phyloP scores from a whole-genome alignment of 2,797 vertebrate species.

The Petrocephalus schoutedeni region DNA sequence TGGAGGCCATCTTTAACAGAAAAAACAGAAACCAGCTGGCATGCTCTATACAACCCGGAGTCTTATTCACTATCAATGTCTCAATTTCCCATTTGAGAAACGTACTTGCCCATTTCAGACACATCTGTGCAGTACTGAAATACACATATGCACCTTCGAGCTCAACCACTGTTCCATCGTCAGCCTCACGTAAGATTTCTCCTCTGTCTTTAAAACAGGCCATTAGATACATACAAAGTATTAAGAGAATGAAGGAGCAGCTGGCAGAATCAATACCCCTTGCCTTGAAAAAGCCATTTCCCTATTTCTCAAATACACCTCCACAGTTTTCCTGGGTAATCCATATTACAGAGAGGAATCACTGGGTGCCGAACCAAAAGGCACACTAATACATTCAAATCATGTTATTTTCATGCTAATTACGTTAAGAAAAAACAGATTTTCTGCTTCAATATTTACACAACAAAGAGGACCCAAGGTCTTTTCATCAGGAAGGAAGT shows the following conservation, averaged over 20 bases:
- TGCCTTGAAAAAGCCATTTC: background rate
- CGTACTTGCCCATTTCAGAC: background rate
- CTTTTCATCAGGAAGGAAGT: constrained; percentile 29
- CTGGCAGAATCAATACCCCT: constrained; percentile 23
- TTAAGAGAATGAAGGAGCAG: constrained; percentile 20
- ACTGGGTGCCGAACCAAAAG: constrained; percentile 27
- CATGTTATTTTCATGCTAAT: constrained; percentile 36
- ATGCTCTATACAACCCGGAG: background rate
- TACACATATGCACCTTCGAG: background rate
- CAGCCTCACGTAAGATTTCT: background rate
- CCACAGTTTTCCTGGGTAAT: constrained; percentile 1
- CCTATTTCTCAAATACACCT: background rate
- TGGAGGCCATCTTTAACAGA: background rate
- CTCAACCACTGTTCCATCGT: background rate
- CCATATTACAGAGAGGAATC: constrained; percentile 11
- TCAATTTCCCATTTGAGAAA: background rate
- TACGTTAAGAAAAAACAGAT: constrained; percentile 34
- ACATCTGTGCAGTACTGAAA: background rate
- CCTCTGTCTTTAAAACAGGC: background rate
- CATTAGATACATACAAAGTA: background rate
- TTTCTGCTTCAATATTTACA: constrained; percentile 50
- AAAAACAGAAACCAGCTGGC: background rate
- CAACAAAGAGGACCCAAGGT: constrained; percentile 44
- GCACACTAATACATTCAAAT: constrained; percentile 35
- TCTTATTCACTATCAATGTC: background rate